Conservation (phyloP, 2,888 invertebrate genomes). For the Mythimna ferrago region DNA sequence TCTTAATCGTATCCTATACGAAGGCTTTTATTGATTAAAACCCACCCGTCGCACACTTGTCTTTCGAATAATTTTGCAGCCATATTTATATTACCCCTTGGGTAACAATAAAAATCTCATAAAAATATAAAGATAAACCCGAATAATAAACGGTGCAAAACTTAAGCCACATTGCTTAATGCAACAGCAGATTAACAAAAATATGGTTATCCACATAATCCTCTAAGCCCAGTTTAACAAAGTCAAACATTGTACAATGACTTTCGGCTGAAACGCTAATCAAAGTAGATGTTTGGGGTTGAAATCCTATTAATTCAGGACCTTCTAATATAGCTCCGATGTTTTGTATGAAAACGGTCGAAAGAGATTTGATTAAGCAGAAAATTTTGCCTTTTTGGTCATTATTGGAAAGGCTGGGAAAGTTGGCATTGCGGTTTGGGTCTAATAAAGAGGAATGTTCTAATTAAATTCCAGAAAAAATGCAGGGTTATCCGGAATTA, state of each 20-base stretch:
- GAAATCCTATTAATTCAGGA: constrained; percentile 62
- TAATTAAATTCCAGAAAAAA: constrained; percentile 37
- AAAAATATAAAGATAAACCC: background rate
- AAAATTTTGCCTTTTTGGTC: constrained; percentile 52
- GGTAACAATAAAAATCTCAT: background rate
- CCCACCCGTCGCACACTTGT: too few relatives aligned
- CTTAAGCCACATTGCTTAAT: constrained; percentile 45
- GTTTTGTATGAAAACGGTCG: constrained; percentile 57
- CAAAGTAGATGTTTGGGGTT: constrained; percentile 54
- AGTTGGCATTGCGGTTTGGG: constrained; percentile 33
- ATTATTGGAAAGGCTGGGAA: constrained; percentile 43
- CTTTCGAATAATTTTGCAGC: too few relatives aligned
- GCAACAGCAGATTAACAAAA: constrained; percentile 55
- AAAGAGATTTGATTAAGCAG: constrained; percentile 59
- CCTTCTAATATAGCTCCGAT: constrained; percentile 50
- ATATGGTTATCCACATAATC: constrained; percentile 61
- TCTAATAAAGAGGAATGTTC: constrained; percentile 27
- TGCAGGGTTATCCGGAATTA: background rate
- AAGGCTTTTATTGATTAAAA: too few relatives aligned
- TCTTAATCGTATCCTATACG: too few relatives aligned
- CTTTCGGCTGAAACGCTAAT: constrained; percentile 51
- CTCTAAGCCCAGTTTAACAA: constrained; percentile 48
- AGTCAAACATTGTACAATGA: constrained; percentile 56
- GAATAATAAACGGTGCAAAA: constrained; percentile 37
- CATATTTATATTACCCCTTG: too few relatives aligned